Evolutionary conservation across 2,113 vertebrate genomes (phyloP).

Genomic region (Syngnathus scovelli): DNA sequence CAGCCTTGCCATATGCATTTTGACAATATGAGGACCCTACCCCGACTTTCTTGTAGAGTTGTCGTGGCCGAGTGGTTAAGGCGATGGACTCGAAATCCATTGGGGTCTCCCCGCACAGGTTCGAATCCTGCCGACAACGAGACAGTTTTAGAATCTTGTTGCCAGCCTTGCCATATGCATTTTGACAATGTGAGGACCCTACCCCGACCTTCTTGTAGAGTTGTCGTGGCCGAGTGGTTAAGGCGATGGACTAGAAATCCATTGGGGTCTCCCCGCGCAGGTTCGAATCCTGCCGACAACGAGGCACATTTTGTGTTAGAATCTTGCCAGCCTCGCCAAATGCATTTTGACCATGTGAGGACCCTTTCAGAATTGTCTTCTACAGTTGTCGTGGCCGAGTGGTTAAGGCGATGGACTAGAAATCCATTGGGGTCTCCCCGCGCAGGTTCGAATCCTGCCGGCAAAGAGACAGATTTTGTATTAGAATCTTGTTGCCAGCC

Average conservation of each 20-base stretch:
- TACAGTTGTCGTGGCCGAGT: no score
- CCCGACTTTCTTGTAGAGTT: neutral
- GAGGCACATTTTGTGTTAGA: accelerated
- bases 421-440: no score
- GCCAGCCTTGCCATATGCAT: no score
- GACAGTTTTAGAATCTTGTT: no score
- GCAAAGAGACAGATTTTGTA: neutral
- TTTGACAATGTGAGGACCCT: no score
- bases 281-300: constrained; percentile 85
- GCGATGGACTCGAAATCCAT: constrained; percentile 93
- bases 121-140: constrained; percentile 81
- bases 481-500: no score
- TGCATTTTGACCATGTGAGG: no score
- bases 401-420: no score
- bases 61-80: constrained; percentile 70
- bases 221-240: constrained; percentile 71
- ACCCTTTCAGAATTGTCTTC: no score
- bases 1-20: no score
- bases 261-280: constrained; percentile 91
- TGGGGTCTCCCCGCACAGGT: constrained; percentile 91
- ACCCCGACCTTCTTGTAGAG: neutral
- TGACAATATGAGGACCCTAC: no score
- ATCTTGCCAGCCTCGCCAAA: no score
- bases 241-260: constrained; percentile 91
- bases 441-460: neutral